Base-by-base conservation (phyloP, 2,797 vertebrate genomes). In the Lutra lutra region DNA sequence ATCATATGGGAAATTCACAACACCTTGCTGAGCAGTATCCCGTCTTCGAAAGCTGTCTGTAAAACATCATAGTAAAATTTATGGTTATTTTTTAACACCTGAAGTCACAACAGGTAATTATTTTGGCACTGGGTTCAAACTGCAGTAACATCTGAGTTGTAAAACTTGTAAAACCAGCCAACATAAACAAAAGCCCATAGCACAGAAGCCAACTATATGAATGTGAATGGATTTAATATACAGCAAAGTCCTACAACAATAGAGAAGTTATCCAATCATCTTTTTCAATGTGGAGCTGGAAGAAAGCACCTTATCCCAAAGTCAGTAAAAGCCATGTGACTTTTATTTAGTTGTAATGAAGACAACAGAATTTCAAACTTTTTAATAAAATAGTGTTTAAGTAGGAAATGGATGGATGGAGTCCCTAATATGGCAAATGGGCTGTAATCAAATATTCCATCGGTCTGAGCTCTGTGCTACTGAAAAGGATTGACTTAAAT, bases 1-100 rank as follows among this genome's bases (percentile, higher is more conserved):
- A 97, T 99, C 99, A 82, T 99, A 99, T 1, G 99, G 99, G 98
- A 99, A 99, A 93, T 99, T 99, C 93, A 99, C 99, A 82, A 99
- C 98, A 12, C 99, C 99, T 95, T 99, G 99, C 88, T 99, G 99
- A 68, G 98, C 94, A 93, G 98, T 48, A 97, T 99, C 99, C 89
- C 99, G 98, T 98, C 98, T 99, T 98, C 99, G 98, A 98, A 99
- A 99, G 64, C 98, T 97, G 72, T 99, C 99, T 99, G 98, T 54
- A 98, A 98, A 96, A 96, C 35, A 72, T n/a, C 13, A 92, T 11
- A 75, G 66, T 51, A 83, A 97, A 94, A 95, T 51, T 20, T 62
- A 85, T 27, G 0, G 68, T 21, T 86, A 75, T 80, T 73, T 14
- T 80, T 48, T 77, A 78, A 66, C 0, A 20, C 17, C 2, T 88